Evolutionary conservation across 2,888 invertebrate genomes (phyloP), one percentile per base, ranked within the genome.

Genomic region (Bhutanitis thaidina): DNA sequence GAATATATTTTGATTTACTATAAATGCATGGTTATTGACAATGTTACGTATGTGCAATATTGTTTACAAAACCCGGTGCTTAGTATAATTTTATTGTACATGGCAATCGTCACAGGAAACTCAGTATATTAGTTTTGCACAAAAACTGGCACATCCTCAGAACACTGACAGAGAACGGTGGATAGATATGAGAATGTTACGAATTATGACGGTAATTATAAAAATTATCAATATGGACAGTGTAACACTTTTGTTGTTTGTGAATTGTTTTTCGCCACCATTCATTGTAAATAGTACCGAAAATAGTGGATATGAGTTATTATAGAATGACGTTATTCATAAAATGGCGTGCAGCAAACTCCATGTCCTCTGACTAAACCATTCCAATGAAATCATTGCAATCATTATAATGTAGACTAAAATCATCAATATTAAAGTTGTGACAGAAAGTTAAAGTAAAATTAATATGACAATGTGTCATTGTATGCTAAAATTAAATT

Each of bases 51-150:
- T 69, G 81, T 83, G 83, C 82, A 83, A 83, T 82, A 80, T 73
- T 69, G 74, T 67, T 67, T 64, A 59, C 63, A 61, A 20, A 61
- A 67, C 65, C 80, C 73, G 85, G 83, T 81, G 84, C 82, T 82
- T 78, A 61, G 62, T 71, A 59, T 71, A 58, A 63, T 65, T 67
- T 54, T 35, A 8, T 14, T 61, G 66, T 62, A 55, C 59, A 27
- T 29, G 15, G 12, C 12, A 27, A 14, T 5, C 1, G 50, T 49
- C 49, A 49, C 53, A 39, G 14, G 34, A 54, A 56, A 58, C 52
- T 57, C 47, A 29, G 27, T 52, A 50, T 49, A 29, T 64, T 8
- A 27, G 27, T 27, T n/a, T 27, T 60, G 53, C 57, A 37, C 53
- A 53, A 49, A 55, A 60, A 53, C 55, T 56, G 43, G 63, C 67